Evolutionary conservation across 1,140 invertebrate species (phyloP).

Genomic region (Geopemphigus sp.): DNA sequence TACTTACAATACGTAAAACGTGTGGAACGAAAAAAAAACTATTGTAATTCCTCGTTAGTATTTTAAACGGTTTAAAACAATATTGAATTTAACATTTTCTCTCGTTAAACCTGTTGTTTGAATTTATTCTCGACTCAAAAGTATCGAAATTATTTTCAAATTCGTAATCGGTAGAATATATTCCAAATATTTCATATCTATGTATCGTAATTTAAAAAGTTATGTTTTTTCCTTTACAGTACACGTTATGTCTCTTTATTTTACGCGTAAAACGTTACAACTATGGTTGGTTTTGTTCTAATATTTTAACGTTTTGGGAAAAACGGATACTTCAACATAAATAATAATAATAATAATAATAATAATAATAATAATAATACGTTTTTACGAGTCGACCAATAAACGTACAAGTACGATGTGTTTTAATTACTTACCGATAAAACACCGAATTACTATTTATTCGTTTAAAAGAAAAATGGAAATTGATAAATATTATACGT

Average conservation of each 20-base stretch:
- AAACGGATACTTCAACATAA: background rate
- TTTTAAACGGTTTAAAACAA: background rate
- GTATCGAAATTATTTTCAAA: too few relatives aligned
- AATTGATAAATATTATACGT: background rate
- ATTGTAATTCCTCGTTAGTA: background rate
- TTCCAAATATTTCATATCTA: too few relatives aligned
- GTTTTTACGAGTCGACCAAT: background rate
- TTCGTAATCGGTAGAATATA: too few relatives aligned
- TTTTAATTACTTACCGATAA: slow-evolving; percentile 20
- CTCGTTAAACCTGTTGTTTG: too few relatives aligned
- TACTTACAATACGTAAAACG: too few relatives aligned
- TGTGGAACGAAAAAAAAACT: background rate
- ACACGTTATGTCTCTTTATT: background rate
- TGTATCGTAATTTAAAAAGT: background rate
- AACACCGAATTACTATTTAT: slow-evolving; percentile 29
- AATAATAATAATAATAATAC: background rate
- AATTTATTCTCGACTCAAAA: too few relatives aligned
- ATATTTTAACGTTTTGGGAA: background rate
- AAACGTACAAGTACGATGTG: background rate
- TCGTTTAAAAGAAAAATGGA: background rate
- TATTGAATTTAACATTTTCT: too few relatives aligned
- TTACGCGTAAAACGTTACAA: background rate
- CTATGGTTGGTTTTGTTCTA: background rate
- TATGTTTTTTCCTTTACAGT: background rate
- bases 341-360: background rate